Evolutionary conservation across 2,797 vertebrate genomes (phyloP).

Genomic region (Pseudocheirus occidentalis): DNA sequence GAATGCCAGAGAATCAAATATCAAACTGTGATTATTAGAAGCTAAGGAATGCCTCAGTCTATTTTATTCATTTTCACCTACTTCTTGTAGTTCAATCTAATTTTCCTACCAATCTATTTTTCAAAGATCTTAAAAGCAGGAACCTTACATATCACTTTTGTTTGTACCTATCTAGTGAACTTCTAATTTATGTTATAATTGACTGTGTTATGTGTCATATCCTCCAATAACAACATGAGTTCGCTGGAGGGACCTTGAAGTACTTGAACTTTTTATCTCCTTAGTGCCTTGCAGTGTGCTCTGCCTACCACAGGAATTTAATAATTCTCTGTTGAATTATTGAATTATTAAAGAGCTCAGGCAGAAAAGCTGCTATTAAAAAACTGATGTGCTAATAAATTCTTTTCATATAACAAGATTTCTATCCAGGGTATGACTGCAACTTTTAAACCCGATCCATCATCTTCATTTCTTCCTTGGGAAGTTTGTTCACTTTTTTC

Average conservation of each 20-base stretch:
- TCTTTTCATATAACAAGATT: not conserved
- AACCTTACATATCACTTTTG: not conserved
- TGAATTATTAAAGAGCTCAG: not conserved
- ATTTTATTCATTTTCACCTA: slow-evolving; percentile 18
- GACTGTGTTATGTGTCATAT: not conserved
- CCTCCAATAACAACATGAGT: not conserved
- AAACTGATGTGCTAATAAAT: not conserved
- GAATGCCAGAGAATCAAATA: slow-evolving; percentile 11
- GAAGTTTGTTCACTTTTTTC: not conserved
- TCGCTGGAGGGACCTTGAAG: not conserved
- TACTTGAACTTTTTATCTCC: not conserved
- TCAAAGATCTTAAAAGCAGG: not conserved
- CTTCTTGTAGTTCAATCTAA: not conserved
- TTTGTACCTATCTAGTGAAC: not conserved
- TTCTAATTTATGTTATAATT: not conserved
- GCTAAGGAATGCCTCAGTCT: not conserved
- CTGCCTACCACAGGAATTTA: not conserved
- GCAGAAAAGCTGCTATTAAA: not conserved
- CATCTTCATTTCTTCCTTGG: not conserved
- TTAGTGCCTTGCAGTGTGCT: not conserved
- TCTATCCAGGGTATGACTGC: not conserved
- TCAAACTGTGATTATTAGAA: slow-evolving; percentile 13
- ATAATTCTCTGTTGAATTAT: not conserved
- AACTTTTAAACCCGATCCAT: not conserved
- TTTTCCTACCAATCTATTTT: not conserved